Percentiles rank a stretch among this genome's conserved stretches.
phyloP scores from a whole-genome alignment of 2,797 vertebrate species.

The Microchirus variegatus region DNA sequence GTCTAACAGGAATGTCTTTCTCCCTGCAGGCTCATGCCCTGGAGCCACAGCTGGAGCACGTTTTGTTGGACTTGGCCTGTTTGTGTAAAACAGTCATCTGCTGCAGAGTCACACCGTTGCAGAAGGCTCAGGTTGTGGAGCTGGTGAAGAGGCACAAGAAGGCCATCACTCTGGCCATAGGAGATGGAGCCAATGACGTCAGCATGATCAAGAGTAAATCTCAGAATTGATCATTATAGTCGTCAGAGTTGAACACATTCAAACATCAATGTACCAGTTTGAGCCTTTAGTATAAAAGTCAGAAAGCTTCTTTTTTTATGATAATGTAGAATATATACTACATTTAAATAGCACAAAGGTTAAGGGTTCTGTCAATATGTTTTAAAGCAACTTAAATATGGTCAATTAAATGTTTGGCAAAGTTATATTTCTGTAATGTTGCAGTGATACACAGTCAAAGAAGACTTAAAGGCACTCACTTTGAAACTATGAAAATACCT shows the following conservation, averaged over 20 bases:
- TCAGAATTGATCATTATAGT: background rate
- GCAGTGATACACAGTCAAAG: too few species aligned
- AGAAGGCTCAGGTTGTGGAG: slow-evolving; percentile 88
- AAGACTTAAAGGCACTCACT: too few species aligned
- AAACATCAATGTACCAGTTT: too few species aligned
- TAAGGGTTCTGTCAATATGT: too few species aligned
- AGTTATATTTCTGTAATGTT: too few species aligned
- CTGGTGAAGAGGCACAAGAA: slow-evolving; percentile 85
- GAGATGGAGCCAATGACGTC: slow-evolving; percentile 88
- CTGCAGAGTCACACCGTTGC: slow-evolving; percentile 86
- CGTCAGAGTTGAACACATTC: background rate
- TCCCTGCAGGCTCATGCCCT: slow-evolving; percentile 78
- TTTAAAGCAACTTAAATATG: too few species aligned
- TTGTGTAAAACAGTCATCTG: slow-evolving; percentile 87
- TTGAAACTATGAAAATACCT: too few species aligned
- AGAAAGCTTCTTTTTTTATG: too few species aligned
- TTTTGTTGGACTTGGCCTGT: slow-evolving; percentile 84
- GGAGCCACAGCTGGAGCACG: slow-evolving; percentile 81
- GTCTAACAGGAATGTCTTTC: slow-evolving; percentile 29
- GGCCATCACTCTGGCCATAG: slow-evolving; percentile 83
- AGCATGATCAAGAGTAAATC: slow-evolving; percentile 88
- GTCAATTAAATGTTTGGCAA: too few species aligned
- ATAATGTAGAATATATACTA: too few species aligned
- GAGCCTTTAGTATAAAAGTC: too few species aligned
- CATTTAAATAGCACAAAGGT: too few species aligned